These are phyloP conservation scores for Cylloceria caligata DNA, from an alignment of 2,888 invertebrate genomes.

Conservation along the genomic window DNA sequence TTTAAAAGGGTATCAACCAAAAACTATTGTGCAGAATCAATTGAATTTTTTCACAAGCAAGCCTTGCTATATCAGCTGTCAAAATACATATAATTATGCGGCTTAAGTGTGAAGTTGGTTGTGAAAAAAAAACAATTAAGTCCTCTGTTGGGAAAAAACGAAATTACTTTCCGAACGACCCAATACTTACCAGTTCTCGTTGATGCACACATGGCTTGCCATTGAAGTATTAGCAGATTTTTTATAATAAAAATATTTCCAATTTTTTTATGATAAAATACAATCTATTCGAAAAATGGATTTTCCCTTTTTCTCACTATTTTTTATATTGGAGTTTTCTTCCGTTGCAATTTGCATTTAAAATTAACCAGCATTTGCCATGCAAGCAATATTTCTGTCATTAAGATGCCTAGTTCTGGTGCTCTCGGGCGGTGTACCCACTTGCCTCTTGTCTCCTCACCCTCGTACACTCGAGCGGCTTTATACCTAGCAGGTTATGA, in stretches of 20 bases:
- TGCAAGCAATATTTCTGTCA: constrained; percentile 71
- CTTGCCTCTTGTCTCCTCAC: constrained; percentile 29
- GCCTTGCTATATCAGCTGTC: too few species aligned
- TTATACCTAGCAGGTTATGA: constrained; percentile 62
- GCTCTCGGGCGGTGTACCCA: constrained; percentile 49
- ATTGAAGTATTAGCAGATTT: too few species aligned
- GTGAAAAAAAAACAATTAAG: too few species aligned
- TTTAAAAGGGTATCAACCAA: too few species aligned
- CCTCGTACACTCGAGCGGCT: constrained; percentile 51
- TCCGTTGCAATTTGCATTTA: constrained; percentile 67
- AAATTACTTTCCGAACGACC: too few species aligned
- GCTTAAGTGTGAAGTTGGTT: too few species aligned
- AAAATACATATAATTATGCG: too few species aligned
- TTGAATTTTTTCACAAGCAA: too few species aligned
- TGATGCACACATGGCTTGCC: neutral
- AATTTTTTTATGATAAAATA: neutral
- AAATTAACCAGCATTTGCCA: constrained; percentile 72
- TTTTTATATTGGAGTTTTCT: neutral
- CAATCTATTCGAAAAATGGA: neutral
- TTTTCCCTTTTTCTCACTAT: constrained; percentile 1
- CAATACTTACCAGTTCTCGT: too few species aligned
- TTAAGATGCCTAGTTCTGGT: constrained; percentile 64
- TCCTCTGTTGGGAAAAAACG: too few species aligned
- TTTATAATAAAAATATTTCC: too few species aligned
- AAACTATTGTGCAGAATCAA: too few species aligned